These are phyloP conservation scores for Aquatica leii DNA, from an alignment of 2,888 invertebrate genomes.

Conservation along the genomic window DNA sequence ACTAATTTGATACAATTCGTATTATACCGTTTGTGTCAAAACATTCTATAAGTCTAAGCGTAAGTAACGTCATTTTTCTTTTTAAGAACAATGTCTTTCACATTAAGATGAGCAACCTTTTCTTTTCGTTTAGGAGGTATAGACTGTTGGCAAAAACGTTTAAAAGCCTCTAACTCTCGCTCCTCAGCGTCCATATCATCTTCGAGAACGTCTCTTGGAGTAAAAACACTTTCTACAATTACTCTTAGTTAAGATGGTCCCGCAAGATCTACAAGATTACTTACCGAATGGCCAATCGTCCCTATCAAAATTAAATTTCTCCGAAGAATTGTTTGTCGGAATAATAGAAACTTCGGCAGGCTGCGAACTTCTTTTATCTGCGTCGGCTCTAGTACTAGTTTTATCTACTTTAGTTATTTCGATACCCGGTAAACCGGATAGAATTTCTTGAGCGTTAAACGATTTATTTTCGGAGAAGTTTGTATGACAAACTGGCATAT, in stretches of 20 bases:
- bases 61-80: conserved; percentile 63
- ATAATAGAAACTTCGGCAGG: conserved; percentile 60
- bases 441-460: conserved; percentile 58
- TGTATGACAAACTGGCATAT: conserved; percentile 35
- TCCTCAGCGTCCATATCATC: conserved; percentile 82
- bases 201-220: conserved; percentile 82
- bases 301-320: conserved; percentile 53
- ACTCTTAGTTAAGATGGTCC: conserved; percentile 5
- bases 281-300: conserved; percentile 59
- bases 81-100: conserved; percentile 78
- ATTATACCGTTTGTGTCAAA: conserved; percentile 18
- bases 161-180: conserved; percentile 85
- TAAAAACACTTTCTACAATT: conserved; percentile 73
- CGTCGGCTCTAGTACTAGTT: conserved; percentile 46
- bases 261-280: conserved; percentile 17
- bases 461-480: conserved; percentile 38
- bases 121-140: conserved; percentile 80
- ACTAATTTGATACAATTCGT: conserved; percentile 13
- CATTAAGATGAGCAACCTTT: conserved; percentile 77
- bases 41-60: conserved; percentile 34
- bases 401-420: conserved; percentile 60
- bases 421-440: conserved; percentile 59
- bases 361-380: conserved; percentile 51
- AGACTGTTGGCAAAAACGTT: conserved; percentile 85
- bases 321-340: conserved; percentile 51